These are phyloP conservation scores for Pseudachorutes palmiensis DNA, from an alignment of 1,140 invertebrate genomes.

Conservation along the genomic window DNA sequence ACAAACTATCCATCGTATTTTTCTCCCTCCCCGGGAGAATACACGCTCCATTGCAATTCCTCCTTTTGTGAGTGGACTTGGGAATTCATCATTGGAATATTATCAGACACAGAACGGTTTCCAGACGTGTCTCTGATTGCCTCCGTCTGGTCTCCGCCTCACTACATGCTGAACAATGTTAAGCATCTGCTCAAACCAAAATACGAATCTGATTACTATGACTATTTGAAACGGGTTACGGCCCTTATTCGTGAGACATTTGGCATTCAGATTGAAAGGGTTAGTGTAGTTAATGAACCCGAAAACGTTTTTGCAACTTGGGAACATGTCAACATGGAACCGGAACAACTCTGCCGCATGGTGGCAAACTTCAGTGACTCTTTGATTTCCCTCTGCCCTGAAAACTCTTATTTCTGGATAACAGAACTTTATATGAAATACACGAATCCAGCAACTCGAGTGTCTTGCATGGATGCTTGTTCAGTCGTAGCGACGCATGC, in stretches of 20 bases:
- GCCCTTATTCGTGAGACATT: slow-evolving; percentile 9
- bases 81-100: not conserved
- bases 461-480: slow-evolving; percentile 15
- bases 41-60: slow-evolving; percentile 20
- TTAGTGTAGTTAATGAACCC: slow-evolving; percentile 29
- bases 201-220: slow-evolving; percentile 18
- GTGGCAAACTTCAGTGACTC: slow-evolving; percentile 16
- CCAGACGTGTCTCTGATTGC: slow-evolving; percentile 7
- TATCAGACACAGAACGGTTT: not conserved
- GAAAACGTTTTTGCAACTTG: slow-evolving; percentile 27
- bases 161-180: slow-evolving; percentile 25
- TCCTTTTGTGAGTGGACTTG: slow-evolving; percentile 12
- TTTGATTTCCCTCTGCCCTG: slow-evolving; percentile 23
- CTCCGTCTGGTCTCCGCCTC: slow-evolving; percentile 28
- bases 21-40: slow-evolving; percentile 12
- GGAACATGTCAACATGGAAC: slow-evolving; percentile 29
- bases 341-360: slow-evolving; percentile 26
- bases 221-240: slow-evolving; percentile 27
- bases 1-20: slow-evolving; percentile 21
- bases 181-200: not conserved
- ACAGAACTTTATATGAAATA: slow-evolving; percentile 18
- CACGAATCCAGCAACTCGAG: no score
- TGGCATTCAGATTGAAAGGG: slow-evolving; percentile 15
- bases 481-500: slow-evolving; percentile 21
- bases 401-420: slow-evolving; percentile 29